A percentile compares a stretch with the other conserved stretches of the same genome.
Conservation (phyloP, 2,888 invertebrate genomes). For the Priocnemis perturbator region DNA sequence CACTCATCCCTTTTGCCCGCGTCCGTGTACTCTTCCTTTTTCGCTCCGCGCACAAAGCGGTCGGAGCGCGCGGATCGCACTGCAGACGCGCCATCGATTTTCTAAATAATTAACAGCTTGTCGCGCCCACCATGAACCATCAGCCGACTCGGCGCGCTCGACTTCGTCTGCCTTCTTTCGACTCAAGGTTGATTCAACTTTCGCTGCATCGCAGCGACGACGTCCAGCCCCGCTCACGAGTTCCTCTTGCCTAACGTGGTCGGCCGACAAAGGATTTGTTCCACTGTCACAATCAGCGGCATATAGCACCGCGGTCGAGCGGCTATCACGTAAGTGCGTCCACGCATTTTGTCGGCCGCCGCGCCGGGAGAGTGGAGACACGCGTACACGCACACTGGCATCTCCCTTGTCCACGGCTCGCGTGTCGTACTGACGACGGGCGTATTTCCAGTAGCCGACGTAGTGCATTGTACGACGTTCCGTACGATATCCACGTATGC, state of each 20-base stretch:
- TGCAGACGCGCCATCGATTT: constrained; percentile 36
- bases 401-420: constrained; percentile 6
- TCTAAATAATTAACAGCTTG: constrained; percentile 53
- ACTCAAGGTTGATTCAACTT: too few species aligned
- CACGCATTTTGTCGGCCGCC: neutral
- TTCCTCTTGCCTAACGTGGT: too few species aligned
- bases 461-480: constrained; percentile 17
- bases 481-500: constrained; percentile 10
- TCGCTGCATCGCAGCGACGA: neutral
- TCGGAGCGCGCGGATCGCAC: constrained; percentile 2
- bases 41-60: neutral
- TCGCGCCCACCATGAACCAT: constrained; percentile 26
- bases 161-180: too few species aligned
- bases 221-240: too few species aligned
- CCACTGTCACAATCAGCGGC: too few species aligned
- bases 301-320: too few species aligned
- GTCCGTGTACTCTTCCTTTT: constrained; percentile 29
- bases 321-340: constrained; percentile 8
- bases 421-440: neutral
- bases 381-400: constrained; percentile 10
- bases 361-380: constrained; percentile 4
- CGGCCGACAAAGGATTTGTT: too few species aligned
- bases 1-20: constrained; percentile 38
- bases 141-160: neutral
- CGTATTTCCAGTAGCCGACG: constrained; percentile 44